phyloP scores from a whole-genome alignment of 2,888 invertebrate species.

The Melinopterus prodromus region DNA sequence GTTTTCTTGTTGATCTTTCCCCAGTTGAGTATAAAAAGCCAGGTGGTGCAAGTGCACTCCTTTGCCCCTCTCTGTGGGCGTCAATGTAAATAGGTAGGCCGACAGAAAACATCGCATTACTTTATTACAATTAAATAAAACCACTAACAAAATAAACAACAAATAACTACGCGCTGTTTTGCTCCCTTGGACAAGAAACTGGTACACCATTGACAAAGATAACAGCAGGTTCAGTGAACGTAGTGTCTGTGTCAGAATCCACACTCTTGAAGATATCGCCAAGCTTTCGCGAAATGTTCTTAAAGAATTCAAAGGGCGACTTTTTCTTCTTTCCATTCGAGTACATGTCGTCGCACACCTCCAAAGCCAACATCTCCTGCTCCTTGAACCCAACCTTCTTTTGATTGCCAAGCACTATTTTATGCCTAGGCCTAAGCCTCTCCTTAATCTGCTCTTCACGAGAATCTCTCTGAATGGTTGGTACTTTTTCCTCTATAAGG shows the following conservation, averaged over 20 bases:
- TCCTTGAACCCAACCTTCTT: neutral
- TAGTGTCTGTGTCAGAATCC: slow-evolving; percentile 26
- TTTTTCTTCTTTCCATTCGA: slow-evolving; percentile 8
- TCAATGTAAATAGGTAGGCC: neutral
- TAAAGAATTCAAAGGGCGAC: slow-evolving; percentile 32
- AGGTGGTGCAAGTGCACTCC: no score
- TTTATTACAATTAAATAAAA: neutral
- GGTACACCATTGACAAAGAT: slow-evolving; percentile 17
- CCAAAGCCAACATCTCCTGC: neutral
- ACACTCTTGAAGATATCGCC: slow-evolving; percentile 26
- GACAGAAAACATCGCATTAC: neutral
- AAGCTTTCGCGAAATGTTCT: slow-evolving; percentile 20
- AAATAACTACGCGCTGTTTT: neutral
- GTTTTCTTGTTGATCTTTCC: no score
- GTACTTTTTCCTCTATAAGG: neutral
- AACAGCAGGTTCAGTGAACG: slow-evolving; percentile 16
- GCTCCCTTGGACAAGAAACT: neutral
- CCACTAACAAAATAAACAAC: neutral
- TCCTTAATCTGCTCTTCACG: neutral
- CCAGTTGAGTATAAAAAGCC: no score
- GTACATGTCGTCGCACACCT: neutral
- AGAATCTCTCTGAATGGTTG: neutral
- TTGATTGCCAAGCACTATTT: neutral
- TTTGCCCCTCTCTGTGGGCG: no score
- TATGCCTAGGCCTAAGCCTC: neutral